Conservation (phyloP, 2,113 vertebrate species). For the Argyrosomus japonicus region DNA sequence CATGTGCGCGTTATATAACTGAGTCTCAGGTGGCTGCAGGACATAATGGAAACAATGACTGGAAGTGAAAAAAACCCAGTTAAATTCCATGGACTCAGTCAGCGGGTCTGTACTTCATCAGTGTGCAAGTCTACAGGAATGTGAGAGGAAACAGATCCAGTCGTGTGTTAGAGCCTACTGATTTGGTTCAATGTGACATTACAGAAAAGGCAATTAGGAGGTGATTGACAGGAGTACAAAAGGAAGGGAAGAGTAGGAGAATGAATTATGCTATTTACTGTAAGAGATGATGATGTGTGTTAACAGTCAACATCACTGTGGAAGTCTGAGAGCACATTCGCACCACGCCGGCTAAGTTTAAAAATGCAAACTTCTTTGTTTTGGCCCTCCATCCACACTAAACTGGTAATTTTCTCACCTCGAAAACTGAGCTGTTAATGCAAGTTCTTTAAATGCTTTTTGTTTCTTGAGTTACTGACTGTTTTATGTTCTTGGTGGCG, state of each 20-base stretch:
- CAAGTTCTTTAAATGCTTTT: not conserved
- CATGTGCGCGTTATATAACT: conserved; percentile 44
- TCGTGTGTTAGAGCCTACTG: not conserved
- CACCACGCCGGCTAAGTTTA: not conserved
- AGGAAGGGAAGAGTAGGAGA: not conserved
- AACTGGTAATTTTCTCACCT: not conserved
- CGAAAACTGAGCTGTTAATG: not conserved
- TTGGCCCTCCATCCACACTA: not conserved
- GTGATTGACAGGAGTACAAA: not conserved
- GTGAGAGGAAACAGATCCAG: conserved; percentile 24
- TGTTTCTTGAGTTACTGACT: not conserved
- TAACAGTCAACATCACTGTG: conserved; percentile 34
- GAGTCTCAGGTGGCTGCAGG: conserved; percentile 37
- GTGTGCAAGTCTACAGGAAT: conserved; percentile 51
- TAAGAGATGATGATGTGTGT: conserved; percentile 3
- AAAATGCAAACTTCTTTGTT: not conserved
- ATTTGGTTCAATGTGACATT: not conserved
- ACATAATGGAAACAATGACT: conserved; percentile 55
- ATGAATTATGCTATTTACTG: not conserved
- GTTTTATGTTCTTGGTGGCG: not conserved
- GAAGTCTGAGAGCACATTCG: not conserved
- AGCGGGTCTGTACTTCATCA: conserved; percentile 54
- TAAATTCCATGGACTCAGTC: conserved; percentile 20
- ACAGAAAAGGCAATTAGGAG: not conserved
- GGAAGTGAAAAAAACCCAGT: conserved; percentile 26